Base-by-base conservation (phyloP, 2,797 vertebrate genomes). In the Miichthys miiuy region DNA sequence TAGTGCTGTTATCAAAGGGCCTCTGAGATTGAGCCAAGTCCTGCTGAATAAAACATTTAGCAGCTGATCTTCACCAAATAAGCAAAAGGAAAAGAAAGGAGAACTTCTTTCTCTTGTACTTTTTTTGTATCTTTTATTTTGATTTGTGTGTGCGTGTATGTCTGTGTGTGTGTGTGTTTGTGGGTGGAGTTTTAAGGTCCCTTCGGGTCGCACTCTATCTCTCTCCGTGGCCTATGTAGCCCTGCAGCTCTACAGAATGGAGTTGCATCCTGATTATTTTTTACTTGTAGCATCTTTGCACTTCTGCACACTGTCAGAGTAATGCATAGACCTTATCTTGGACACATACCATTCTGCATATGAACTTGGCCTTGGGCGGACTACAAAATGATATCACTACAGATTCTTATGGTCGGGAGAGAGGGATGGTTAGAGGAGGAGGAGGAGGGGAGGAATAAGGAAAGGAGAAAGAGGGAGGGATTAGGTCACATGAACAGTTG, bases 41-140 rank as follows among this genome's bases (percentile, higher is more conserved):
- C 68, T 85, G 70, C 72, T 88, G 83, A 93, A 92, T 91, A 88
- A 94, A 93, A 91, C 84, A 93, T 87, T 75, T 81, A 78, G 65
- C 58, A 70, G 71, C 72, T 88, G 78, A 92, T 88, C 77, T 69
- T 86, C 71, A 57, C 56, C 52, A 86, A 87, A 88, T 72, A 78
- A 80, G 42, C 51, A 47, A 61, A 84, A 62, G 20, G 65, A 50
- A 70, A 65, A 87, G 21, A 57, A 78, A 87, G 52, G 27, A 77
- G 60, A 82, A 77, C 60, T 79, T 76, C 82, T 41, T 58, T 61
- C 27, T 61, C 27, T 68, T 75, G 41, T 67, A 34, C 62, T 77
- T 75, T 63, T 54, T 54, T 50, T 60, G 20, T 42, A 70, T 75
- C 61, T 88, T 68, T 76, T 82, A 73, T 84, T 81, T 79, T 66